Evolutionary conservation across 2,113 vertebrate species (phyloP), one percentile per base, ranked within the genome.

Genomic region (Procapra przewalskii): DNA sequence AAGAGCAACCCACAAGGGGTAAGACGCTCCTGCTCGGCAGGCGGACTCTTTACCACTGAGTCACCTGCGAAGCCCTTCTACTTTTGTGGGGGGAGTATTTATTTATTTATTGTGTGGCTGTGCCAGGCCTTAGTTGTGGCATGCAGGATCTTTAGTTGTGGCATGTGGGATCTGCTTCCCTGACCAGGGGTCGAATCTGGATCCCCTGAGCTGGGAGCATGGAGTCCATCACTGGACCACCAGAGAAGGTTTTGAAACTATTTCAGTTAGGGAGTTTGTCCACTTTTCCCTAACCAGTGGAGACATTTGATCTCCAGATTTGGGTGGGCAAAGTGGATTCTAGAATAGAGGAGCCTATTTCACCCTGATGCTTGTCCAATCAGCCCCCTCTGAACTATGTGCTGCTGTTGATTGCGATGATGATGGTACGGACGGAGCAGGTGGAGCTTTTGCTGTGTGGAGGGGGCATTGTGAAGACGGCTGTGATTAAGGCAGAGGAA

Each of bases 381-480:
- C 94, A 98, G 98, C 96, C 83, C 9, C 93, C 96, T 0, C 23
- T 97, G 79, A 98, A 97, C 87, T 97, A 98, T 10, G 98, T 96
- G 17, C 94, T 98, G 95, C 96, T 99, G 62, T 96, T 99, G 60
- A 94, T 99, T 6, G 98, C 98, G 77, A 99, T 99, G 99, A 98
- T 99, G 96, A 98, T 99, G 98, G 98, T 99, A 0, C 92, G 64
- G 60, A 98, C 99, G 0, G 99, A 99, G 96, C 98, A 99, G 14
- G 85, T 57, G 6, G 97, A 98, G 9, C 43, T 99, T 27, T 15
- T 98, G 52, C 45, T 99, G 0, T 33, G 12, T 0, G 1, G 54
- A 0, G 1, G 15, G 0, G 0, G 17, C 0, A 2, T 21, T 7
- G 2, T 60, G 75, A 14, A 88, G 19, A 96, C 98, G 6, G 71